These are phyloP conservation scores for Bufotes viridis DNA, from an alignment of 2,797 vertebrate genomes.

Conservation along the genomic window DNA sequence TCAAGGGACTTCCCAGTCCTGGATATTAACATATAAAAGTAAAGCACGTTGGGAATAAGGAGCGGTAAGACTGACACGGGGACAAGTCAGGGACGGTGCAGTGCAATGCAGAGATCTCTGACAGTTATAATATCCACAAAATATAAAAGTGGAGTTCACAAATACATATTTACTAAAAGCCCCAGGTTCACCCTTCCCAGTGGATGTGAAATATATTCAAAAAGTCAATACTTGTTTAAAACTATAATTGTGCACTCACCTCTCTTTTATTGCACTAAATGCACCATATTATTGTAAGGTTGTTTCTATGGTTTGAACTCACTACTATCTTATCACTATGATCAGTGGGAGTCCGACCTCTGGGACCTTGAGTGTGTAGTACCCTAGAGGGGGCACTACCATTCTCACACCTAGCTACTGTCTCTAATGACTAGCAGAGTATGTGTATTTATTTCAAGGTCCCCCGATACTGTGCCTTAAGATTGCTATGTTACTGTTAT, in stretches of 20 bases:
- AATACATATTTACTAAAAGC: constrained; percentile 24
- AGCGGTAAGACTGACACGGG: constrained; percentile 30
- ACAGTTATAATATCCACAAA: not conserved
- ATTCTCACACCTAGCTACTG: no score
- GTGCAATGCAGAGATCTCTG: not conserved
- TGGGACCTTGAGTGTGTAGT: no score
- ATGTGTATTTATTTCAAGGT: no score
- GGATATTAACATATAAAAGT: constrained; percentile 62
- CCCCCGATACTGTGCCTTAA: no score
- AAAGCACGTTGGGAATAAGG: constrained; percentile 35
- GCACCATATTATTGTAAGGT: not conserved
- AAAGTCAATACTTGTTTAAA: not conserved
- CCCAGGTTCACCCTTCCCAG: not conserved
- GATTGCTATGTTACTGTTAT: no score
- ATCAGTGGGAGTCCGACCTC: no score
- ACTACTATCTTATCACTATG: no score
- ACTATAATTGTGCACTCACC: not conserved
- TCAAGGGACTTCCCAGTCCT: constrained; percentile 45
- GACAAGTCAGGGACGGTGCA: constrained; percentile 36
- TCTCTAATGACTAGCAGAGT: no score
- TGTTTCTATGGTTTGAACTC: not conserved
- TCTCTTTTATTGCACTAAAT: not conserved
- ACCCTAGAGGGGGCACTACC: no score
- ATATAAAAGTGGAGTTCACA: not conserved
- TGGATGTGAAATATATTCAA: not conserved